phyloP scores from a whole-genome alignment of 92 coral and sea anemone species.

The Isaurus tuberculatus region DNA sequence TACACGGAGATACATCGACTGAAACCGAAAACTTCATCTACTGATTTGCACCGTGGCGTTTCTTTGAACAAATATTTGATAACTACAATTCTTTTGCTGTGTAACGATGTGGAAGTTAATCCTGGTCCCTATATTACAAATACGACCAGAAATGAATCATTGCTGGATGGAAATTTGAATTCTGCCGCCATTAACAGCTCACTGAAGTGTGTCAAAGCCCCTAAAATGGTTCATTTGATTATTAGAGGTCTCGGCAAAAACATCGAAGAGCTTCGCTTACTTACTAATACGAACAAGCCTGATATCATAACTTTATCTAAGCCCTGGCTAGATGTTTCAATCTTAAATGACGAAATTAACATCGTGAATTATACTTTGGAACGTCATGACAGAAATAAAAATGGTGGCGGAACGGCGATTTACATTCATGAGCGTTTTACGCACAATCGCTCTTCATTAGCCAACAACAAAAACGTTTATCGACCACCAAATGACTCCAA shows the following conservation, averaged over 20 bases:
- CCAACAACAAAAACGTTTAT: conserved; percentile 17
- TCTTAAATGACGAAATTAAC: neutral
- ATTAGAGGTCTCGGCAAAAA: conserved; percentile 36
- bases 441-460: conserved; percentile 15
- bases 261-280: conserved; percentile 49
- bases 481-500: conserved; percentile 46
- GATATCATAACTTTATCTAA: conserved; percentile 39
- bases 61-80: conserved; percentile 44
- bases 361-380: too few species aligned
- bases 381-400: conserved; percentile 38
- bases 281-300: conserved; percentile 34
- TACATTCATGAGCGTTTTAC: conserved; percentile 42
- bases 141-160: neutral
- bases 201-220: conserved; percentile 46
- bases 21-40: conserved; percentile 13
- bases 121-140: conserved; percentile 51
- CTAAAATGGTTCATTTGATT: conserved; percentile 51
- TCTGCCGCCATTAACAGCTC: conserved; percentile 1
- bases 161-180: conserved; percentile 2
- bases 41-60: conserved; percentile 28
- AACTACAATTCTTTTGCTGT: conserved; percentile 20
- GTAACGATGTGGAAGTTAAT: conserved; percentile 35
- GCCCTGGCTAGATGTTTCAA: neutral
- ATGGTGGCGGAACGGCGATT: conserved; percentile 17
- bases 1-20: conserved; percentile 19